Percentiles rank a stretch among this genome's conserved stretches.
These are phyloP conservation scores for Metaphire vulgaris DNA, from an alignment of 1,140 invertebrate genomes.

Conservation along the genomic window DNA sequence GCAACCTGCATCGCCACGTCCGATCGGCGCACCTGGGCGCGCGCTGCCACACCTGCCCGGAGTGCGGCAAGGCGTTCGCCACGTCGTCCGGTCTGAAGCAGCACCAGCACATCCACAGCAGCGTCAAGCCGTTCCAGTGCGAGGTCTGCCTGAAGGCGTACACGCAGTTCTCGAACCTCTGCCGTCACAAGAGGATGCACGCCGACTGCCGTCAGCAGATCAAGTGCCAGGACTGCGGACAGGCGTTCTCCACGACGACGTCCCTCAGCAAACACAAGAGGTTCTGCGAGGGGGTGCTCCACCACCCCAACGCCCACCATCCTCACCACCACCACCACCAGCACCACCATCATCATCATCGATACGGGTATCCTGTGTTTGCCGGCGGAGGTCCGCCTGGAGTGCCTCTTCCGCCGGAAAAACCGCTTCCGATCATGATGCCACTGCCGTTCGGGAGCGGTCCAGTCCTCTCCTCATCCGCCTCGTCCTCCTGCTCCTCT, in stretches of 20 bases:
- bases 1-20: conserved; percentile 92
- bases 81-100: conserved; percentile 95
- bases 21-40: conserved; percentile 85
- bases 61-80: conserved; percentile 97
- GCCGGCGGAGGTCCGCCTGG: not conserved
- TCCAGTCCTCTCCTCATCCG: no score
- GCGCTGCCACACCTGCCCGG: conserved; percentile 85
- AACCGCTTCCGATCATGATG: not conserved
- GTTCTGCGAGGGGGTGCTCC: conserved; percentile 56
- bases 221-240: conserved; percentile 81
- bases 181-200: no score
- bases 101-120: no score
- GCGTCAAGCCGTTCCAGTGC: no score
- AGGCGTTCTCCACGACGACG: conserved; percentile 80
- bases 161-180: no score
- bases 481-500: no score
- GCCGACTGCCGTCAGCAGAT: conserved; percentile 58
- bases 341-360: conserved; percentile 18
- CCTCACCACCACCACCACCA: not conserved
- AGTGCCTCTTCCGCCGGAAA: not conserved
- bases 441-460: not conserved
- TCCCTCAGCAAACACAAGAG: conserved; percentile 60
- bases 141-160: no score
- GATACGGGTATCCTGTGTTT: not conserved
- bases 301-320: not conserved